phyloP scores from a whole-genome alignment of 2,113 vertebrate species.

The Sporophila hypoxantha region DNA sequence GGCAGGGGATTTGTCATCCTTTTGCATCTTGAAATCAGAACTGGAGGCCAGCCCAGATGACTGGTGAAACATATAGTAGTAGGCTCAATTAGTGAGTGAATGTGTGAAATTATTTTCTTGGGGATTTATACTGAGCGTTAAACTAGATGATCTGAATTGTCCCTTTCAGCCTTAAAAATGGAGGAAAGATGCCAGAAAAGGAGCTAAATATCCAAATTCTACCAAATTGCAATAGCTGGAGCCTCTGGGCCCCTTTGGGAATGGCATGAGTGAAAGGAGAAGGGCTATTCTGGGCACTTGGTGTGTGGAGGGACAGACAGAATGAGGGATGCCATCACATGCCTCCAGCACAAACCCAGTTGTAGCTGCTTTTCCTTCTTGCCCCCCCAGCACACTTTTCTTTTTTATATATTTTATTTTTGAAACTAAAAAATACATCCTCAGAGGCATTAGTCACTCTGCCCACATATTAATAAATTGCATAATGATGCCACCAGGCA shows the following conservation, averaged over 20 bases:
- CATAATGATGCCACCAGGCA: slow-evolving; percentile 59
- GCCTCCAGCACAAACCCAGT: slow-evolving; percentile 20
- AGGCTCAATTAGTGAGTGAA: slow-evolving; percentile 19
- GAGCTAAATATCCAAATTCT: not conserved
- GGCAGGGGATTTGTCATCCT: slow-evolving; percentile 25
- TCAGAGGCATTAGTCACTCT: slow-evolving; percentile 58
- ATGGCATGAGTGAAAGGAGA: not conserved
- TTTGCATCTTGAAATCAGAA: slow-evolving; percentile 30
- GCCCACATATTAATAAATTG: slow-evolving; percentile 64
- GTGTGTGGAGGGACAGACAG: not conserved
- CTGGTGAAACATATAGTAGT: slow-evolving; percentile 27
- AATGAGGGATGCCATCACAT: not conserved
- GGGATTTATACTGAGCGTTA: slow-evolving; percentile 11
- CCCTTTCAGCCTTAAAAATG: slow-evolving; percentile 9
- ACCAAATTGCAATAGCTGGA: not conserved
- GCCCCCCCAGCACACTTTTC: not conserved
- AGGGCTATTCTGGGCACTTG: not conserved
- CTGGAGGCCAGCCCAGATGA: slow-evolving; percentile 49
- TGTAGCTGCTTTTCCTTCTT: slow-evolving; percentile 15
- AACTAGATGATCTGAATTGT: slow-evolving; percentile 31
- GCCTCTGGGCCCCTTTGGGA: not conserved
- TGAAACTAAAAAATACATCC: slow-evolving; percentile 55
- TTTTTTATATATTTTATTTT: slow-evolving; percentile 4
- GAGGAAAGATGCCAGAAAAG: slow-evolving; percentile 8
- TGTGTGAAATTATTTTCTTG: slow-evolving; percentile 43